Base-by-base conservation (phyloP, 2,113 vertebrate genomes). In the Otus sunia region DNA sequence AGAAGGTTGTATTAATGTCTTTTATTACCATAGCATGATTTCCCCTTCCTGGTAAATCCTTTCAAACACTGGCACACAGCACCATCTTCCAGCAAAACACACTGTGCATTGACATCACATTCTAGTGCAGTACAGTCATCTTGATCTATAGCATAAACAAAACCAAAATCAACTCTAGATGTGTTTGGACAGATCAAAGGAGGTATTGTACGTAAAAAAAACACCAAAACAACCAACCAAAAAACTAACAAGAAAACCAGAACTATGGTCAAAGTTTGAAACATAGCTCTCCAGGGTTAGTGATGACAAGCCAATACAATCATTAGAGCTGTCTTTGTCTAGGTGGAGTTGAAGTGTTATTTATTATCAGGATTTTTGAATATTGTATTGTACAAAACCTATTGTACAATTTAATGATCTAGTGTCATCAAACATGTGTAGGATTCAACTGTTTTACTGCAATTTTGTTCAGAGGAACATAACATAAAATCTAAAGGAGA, bases 11-110 rank as follows among this genome's bases (percentile, higher is more conserved):
- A 50, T 83, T 83, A 67, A 82, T n/a, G 14, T 86, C 60, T 80
- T 84, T 72, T 88, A 63, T 99, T 98, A 99, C 99, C 99, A 66
- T 98, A 93, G 94, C 99, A 99, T 5, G 95, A 59, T 66, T 96
- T 97, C 66, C 98, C 99, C 77, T 98, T 98, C 56, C 98, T 98
- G 62, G 97, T 92, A 93, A 99, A 99, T 58, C 99, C 99, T 55
- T 97, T 94, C 88, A 97, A 95, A 98, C 99, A 99, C 14, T 96
- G 97, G 91, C 99, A 99, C 30, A 34, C 47, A 10, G 98, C 95
- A 71, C 96, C 91, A 36, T 98, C 98, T 72, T 97, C 98, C 43
- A 97, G 86, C 52, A 96, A 91, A 85, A 98, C 58, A 69, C 99
- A 99, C 49, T 93, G 94, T 12, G 99, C 98, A 16, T 98, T 98